These are phyloP conservation scores for Danio aesculapii DNA, from an alignment of 2,797 vertebrate species.

Conservation along the genomic window DNA sequence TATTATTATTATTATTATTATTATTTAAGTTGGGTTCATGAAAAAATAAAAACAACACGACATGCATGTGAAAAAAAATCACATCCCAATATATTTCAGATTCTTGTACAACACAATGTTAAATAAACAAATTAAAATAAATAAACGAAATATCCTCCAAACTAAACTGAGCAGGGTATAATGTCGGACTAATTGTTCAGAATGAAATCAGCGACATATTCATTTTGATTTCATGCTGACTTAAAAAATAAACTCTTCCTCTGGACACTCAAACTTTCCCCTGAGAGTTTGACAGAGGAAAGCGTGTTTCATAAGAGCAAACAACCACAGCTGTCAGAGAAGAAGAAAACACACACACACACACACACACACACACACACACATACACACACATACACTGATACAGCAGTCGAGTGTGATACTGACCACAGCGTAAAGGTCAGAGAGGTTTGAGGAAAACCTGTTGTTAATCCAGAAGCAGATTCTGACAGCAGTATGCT, in stretches of 20 bases:
- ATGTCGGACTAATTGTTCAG: not conserved
- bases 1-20: too few species aligned
- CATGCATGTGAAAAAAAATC: too few species aligned
- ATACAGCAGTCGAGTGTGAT: not conserved
- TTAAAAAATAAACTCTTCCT: not conserved
- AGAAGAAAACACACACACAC: not conserved
- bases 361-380: not conserved
- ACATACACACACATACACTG: not conserved
- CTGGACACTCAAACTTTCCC: not conserved
- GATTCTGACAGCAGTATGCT: too few species aligned
- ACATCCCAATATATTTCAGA: too few species aligned
- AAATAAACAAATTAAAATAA: too few species aligned
- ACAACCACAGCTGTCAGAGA: not conserved
- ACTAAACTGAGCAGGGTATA: not conserved
- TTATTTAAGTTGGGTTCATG: too few species aligned
- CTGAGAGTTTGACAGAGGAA: not conserved
- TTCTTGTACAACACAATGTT: too few species aligned
- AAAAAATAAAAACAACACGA: too few species aligned
- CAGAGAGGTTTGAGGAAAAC: slow-evolving; percentile 26
- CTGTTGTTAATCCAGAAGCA: slow-evolving; percentile 6
- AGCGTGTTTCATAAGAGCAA: not conserved
- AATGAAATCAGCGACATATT: not conserved
- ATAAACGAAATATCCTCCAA: not conserved
- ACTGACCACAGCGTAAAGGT: slow-evolving; percentile 15
- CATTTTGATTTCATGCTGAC: not conserved